Conservation (phyloP, 2,888 invertebrate species). For the Sarcophaga rosellei region DNA sequence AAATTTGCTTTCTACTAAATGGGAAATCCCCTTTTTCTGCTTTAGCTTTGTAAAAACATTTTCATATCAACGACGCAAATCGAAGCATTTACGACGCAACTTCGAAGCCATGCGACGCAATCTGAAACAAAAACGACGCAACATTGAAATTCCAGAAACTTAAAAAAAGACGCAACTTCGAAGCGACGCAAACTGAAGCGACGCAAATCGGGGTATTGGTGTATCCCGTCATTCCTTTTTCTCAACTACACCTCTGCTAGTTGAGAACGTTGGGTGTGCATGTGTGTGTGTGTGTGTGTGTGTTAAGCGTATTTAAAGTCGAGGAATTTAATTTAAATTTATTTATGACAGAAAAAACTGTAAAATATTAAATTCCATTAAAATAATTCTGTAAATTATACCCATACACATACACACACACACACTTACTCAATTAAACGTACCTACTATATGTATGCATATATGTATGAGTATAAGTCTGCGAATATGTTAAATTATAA, state of each 20-base stretch:
- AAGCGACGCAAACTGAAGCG: no score
- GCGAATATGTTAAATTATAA: not conserved
- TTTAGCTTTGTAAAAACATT: no score
- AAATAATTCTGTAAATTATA: constrained; percentile 52
- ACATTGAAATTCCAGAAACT: no score
- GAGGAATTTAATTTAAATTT: constrained; percentile 62
- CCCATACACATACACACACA: not conserved
- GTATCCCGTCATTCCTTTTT: not conserved
- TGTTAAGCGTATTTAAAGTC: constrained; percentile 1
- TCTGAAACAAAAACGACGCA: no score
- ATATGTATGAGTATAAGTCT: not conserved
- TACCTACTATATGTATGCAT: not conserved
- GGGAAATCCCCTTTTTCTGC: no score
- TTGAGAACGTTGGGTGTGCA: no score
- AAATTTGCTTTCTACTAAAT: no score
- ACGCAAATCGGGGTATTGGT: no score
- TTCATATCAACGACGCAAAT: no score
- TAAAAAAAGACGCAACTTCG: no score
- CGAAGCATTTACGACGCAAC: no score
- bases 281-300: not conserved
- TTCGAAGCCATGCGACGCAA: no score
- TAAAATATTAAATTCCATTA: constrained; percentile 67
- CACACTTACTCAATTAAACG: not conserved
- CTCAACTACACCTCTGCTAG: constrained; percentile 27
- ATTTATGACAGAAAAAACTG: constrained; percentile 52